Conservation (phyloP, 2,113 vertebrate genomes). For the Heterotilapia buettikoferi region DNA sequence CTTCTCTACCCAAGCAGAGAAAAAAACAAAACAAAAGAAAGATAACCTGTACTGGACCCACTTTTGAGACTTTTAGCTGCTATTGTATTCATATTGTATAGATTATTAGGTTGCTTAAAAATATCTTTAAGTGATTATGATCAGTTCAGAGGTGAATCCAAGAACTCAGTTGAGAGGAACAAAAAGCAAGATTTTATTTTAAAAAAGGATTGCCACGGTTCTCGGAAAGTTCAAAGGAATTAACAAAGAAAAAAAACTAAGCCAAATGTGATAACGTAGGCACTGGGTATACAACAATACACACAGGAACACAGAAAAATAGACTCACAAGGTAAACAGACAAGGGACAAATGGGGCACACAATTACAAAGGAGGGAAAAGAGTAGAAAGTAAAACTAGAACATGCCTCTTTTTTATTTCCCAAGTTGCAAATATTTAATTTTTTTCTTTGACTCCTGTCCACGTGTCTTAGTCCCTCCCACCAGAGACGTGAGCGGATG, state of each 20-base stretch:
- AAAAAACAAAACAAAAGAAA: neutral
- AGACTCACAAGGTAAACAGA: neutral
- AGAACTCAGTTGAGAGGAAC: neutral
- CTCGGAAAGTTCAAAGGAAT: neutral
- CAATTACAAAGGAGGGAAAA: neutral
- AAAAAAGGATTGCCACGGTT: neutral
- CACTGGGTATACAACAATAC: neutral
- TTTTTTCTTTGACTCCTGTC: neutral
- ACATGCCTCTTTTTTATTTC: neutral
- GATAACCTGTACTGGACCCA: neutral
- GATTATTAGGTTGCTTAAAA: neutral
- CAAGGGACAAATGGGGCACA: neutral
- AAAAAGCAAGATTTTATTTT: neutral
- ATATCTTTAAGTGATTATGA: neutral
- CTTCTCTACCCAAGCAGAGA: neutral
- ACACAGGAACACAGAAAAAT: neutral
- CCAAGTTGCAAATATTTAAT: neutral
- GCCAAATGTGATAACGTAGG: neutral
- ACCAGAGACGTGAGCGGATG: accelerated
- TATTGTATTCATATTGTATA: neutral
- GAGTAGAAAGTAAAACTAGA: neutral
- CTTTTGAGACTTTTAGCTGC: neutral
- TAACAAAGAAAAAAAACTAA: neutral
- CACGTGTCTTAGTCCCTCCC: neutral
- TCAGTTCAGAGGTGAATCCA: neutral